phyloP scores from a whole-genome alignment of 37 sponge, comb jelly and placozoan species.

The Halichondria panicea region DNA sequence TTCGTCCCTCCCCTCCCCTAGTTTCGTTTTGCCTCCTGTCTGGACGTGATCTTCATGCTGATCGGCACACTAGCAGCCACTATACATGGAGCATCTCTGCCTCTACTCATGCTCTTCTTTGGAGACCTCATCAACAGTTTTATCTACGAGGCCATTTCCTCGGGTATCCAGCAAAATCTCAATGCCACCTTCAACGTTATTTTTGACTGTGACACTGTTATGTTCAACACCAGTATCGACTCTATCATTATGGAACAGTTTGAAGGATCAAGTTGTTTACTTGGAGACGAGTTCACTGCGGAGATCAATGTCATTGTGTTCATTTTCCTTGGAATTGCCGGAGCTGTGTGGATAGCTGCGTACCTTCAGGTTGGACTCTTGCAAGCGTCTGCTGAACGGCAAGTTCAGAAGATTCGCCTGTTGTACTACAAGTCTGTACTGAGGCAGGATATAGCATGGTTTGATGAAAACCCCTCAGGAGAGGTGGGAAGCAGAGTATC shows the following conservation, averaged over 20 bases:
- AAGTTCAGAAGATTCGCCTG: constrained; percentile 50
- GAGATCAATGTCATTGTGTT: constrained; percentile 1
- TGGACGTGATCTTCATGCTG: constrained; percentile 68
- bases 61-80: constrained; percentile 62
- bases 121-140: constrained; percentile 65
- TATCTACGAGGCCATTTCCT: constrained; percentile 26
- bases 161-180: not conserved
- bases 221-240: not conserved
- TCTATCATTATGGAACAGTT: not conserved
- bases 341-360: constrained; percentile 19
- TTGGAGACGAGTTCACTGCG: not conserved
- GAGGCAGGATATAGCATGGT: constrained; percentile 82
- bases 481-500: constrained; percentile 38
- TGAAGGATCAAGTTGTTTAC: constrained; percentile 1
- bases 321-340: constrained; percentile 29
- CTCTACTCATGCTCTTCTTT: constrained; percentile 62
- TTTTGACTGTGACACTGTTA: not conserved
- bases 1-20: constrained; percentile 2
- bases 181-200: not conserved
- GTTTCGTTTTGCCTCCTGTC: constrained; percentile 71
- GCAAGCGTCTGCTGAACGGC: constrained; percentile 38
- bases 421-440: constrained; percentile 51
- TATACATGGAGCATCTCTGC: constrained; percentile 58
- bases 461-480: constrained; percentile 68
- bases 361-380: constrained; percentile 44